Evolutionary conservation across 2,888 invertebrate species (phyloP).

Genomic region (Strigamia maritima): DNA sequence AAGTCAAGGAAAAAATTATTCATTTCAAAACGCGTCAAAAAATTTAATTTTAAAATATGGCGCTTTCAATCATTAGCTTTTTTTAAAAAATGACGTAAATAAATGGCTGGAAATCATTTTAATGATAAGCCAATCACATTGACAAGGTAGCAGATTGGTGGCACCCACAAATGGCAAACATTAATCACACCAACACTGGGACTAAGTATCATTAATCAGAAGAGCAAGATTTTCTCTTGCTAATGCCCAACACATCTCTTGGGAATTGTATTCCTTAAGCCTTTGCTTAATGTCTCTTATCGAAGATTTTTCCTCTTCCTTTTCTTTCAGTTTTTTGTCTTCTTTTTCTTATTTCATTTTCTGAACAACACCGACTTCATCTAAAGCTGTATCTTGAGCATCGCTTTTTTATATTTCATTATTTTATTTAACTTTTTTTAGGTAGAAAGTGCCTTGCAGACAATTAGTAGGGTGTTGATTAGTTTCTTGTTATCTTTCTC

Average conservation of each 20-base stretch:
- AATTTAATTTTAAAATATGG: not conserved
- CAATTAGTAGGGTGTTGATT: not conserved
- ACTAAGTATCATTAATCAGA: conserved; percentile 4
- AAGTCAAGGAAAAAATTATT: no score
- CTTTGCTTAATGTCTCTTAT: not conserved
- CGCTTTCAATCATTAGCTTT: not conserved
- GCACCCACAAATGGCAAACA: not conserved
- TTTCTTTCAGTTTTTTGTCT: not conserved
- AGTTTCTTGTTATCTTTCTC: not conserved
- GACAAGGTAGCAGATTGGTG: conserved; percentile 4
- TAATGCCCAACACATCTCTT: conserved; percentile 4
- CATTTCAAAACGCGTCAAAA: no score
- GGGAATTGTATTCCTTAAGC: not conserved
- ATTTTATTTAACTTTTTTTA: not conserved
- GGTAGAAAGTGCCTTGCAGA: not conserved
- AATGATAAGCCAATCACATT: conserved; percentile 4
- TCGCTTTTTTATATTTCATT: not conserved
- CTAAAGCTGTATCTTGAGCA: not conserved
- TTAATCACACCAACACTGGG: not conserved
- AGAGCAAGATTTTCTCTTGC: not conserved
- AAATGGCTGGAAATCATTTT: not conserved
- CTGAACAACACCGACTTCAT: not conserved
- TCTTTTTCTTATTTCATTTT: not conserved
- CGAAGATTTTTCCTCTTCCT: not conserved
- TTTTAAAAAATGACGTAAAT: not conserved